Evolutionary conservation across 2,113 vertebrate genomes (phyloP).

Genomic region (Datnioides undecimradiatus): DNA sequence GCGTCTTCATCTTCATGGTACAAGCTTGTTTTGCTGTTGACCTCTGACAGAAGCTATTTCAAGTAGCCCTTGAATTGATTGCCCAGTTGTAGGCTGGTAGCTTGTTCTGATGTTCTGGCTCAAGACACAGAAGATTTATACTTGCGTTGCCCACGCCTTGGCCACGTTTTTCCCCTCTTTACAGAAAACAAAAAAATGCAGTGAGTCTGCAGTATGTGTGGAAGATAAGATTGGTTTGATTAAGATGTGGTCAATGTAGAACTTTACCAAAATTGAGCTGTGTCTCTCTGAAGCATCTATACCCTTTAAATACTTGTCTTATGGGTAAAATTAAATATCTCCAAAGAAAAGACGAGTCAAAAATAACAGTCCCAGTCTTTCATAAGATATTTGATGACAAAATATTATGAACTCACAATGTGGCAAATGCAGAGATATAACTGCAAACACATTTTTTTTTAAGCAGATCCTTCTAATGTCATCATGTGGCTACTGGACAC

Average conservation of each 20-base stretch:
- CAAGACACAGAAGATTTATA: slow-evolving; percentile 52
- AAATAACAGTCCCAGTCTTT: background rate
- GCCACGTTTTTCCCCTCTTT: background rate
- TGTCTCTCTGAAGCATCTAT: slow-evolving; percentile 46
- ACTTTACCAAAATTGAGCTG: background rate
- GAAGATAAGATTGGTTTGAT: slow-evolving; percentile 65
- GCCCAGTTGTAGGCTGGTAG: slow-evolving; percentile 3
- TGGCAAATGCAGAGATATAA: background rate
- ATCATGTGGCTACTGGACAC: background rate
- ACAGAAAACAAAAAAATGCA: background rate
- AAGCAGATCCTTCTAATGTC: background rate
- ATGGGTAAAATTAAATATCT: background rate
- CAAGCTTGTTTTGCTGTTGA: background rate
- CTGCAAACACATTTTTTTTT: background rate
- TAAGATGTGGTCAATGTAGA: slow-evolving; percentile 51
- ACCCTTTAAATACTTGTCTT: too few relatives aligned
- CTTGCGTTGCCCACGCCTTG: slow-evolving; percentile 29
- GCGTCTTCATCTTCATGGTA: slow-evolving; percentile 17
- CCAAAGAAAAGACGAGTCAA: background rate
- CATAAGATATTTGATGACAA: slow-evolving; percentile 22
- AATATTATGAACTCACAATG: background rate
- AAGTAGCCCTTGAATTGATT: slow-evolving; percentile 4
- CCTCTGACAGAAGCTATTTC: background rate
- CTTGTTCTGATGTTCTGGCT: slow-evolving; percentile 20
- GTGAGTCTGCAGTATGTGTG: background rate